Evolutionary conservation across 1,140 invertebrate genomes (phyloP).

Genomic region (Lerema accius): DNA sequence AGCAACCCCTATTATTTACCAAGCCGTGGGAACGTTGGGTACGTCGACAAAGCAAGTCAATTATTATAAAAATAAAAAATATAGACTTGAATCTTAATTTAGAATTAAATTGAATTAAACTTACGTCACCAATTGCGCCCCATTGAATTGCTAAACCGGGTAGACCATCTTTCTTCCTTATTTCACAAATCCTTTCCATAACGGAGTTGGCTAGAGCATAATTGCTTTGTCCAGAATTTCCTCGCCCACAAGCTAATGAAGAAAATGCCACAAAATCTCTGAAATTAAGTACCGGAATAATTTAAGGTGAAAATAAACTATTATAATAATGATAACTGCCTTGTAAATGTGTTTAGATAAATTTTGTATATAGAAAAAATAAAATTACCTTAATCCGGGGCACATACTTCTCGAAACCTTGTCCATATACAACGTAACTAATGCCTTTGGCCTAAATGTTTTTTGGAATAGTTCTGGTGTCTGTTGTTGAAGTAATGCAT

Average conservation of each 20-base stretch:
- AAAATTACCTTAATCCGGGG: conserved; percentile 79
- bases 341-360: no score
- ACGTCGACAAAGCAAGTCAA: no score
- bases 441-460: conserved; percentile 84
- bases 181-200: conserved; percentile 89
- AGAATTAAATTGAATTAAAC: no score
- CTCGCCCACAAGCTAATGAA: conserved; percentile 93
- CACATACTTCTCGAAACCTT: conserved; percentile 83
- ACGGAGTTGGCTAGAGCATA: conserved; percentile 91
- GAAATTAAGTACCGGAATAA: no score
- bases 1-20: no score
- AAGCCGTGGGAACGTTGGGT: no score
- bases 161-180: conserved; percentile 82
- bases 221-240: conserved; percentile 94
- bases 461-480: conserved; percentile 83
- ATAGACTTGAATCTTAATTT: no score
- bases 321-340: not conserved
- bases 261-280: conserved; percentile 91
- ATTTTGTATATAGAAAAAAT: no score
- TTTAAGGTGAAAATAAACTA: not conserved
- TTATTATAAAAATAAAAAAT: no score
- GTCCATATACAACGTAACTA: conserved; percentile 85
- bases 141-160: conserved; percentile 88
- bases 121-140: conserved; percentile 88
- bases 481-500: conserved; percentile 86